Conservation (phyloP, 2,113 vertebrate genomes). For the Cyanocitta stelleri region DNA sequence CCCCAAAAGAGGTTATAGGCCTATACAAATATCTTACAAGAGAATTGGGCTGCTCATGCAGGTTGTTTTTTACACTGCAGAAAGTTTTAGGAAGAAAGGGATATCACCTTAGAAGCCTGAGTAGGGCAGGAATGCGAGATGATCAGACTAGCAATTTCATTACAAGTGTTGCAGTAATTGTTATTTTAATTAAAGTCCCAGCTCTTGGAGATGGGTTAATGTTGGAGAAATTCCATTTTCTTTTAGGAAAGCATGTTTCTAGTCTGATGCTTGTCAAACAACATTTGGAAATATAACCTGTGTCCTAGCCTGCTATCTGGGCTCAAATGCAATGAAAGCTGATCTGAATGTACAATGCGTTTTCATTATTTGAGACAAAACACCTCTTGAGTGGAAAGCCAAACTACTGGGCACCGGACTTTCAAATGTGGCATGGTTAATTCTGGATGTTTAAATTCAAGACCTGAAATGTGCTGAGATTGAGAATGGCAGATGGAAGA, state of each 20-base stretch:
- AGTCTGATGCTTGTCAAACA: background rate
- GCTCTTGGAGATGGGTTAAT: background rate
- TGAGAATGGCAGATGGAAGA: background rate
- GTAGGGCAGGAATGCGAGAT: background rate
- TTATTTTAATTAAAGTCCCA: conserved; percentile 18
- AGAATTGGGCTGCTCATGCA: background rate
- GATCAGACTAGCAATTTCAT: background rate
- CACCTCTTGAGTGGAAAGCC: background rate
- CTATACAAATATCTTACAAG: conserved; percentile 11
- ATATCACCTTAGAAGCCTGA: background rate
- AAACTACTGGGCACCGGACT: background rate
- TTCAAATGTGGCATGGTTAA: background rate
- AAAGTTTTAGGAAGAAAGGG: background rate
- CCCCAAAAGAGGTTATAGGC: background rate
- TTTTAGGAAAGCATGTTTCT: background rate
- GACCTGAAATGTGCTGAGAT: background rate
- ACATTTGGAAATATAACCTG: background rate
- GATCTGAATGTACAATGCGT: background rate
- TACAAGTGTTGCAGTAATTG: background rate
- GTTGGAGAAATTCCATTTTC: background rate
- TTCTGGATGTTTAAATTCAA: background rate
- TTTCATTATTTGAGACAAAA: background rate
- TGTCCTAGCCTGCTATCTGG: background rate
- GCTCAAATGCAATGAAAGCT: background rate
- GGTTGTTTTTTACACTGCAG: background rate